Conservation (phyloP, 53 echinoderm and acorn worm genomes). For the Paracentrotus lividus region DNA sequence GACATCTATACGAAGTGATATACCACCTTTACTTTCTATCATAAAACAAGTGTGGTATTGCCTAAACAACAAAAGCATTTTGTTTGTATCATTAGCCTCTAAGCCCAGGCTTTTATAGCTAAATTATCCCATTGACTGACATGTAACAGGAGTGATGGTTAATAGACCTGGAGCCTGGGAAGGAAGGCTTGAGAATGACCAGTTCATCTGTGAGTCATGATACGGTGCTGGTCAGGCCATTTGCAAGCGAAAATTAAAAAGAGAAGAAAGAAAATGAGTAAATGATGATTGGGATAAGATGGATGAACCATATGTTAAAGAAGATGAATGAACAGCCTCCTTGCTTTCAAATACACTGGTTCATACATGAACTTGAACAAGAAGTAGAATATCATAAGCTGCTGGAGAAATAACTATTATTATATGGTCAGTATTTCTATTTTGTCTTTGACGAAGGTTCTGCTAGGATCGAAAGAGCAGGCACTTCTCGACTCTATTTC, state of each 20-base stretch:
- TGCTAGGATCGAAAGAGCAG: no score
- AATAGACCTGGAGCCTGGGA: slow-evolving; percentile 13
- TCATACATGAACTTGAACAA: background rate
- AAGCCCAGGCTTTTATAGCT: slow-evolving; percentile 19
- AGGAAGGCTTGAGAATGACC: slow-evolving; percentile 6
- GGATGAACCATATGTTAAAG: slow-evolving; percentile 11
- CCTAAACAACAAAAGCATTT: background rate
- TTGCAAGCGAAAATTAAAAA: background rate
- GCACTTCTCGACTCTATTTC: no score
- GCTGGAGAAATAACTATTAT: no score
- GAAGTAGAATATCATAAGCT: background rate
- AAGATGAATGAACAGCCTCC: background rate
- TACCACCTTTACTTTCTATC: background rate
- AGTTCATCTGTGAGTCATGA: background rate
- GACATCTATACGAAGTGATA: no score
- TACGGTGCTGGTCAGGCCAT: background rate
- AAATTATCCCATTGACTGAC: background rate
- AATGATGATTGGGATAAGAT: slow-evolving; percentile 9
- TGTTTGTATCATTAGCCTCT: background rate
- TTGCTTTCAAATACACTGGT: background rate
- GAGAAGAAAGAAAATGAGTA: slow-evolving; percentile 40
- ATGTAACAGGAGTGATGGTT: background rate
- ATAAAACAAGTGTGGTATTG: background rate
- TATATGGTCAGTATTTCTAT: no score
- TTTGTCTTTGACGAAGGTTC: no score